Evolutionary conservation across 2,888 invertebrate species (phyloP).

Genomic region (Ptychoptera contaminata): DNA sequence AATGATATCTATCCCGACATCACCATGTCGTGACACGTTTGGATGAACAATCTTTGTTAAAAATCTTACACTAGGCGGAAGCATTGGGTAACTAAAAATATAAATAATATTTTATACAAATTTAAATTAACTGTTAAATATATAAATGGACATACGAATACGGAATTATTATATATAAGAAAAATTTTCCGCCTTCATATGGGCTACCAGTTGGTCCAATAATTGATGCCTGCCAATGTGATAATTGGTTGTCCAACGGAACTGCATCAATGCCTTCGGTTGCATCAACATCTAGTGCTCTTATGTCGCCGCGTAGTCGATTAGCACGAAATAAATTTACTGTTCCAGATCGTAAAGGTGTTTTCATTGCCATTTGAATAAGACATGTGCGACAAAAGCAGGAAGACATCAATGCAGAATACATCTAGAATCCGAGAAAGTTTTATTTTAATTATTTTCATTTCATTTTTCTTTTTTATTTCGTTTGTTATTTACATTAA

Average conservation of each 20-base stretch:
- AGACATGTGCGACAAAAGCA: conserved; percentile 78
- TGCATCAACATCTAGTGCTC: conserved; percentile 25
- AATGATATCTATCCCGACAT: conserved; percentile 89
- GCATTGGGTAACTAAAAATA: conserved; percentile 64
- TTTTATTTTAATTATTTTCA: conserved; percentile 5
- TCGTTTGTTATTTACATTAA: conserved; percentile 47
- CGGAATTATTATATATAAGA: conserved; percentile 78
- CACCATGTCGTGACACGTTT: conserved; percentile 87
- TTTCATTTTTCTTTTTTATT: conserved; percentile 14
- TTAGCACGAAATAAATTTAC: conserved; percentile 73
- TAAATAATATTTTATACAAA: conserved; percentile 2
- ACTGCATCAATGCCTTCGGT: conserved; percentile 31
- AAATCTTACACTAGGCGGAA: conserved; percentile 81
- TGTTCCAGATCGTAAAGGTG: conserved; percentile 41
- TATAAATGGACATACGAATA: conserved; percentile 38
- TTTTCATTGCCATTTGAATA: conserved; percentile 65
- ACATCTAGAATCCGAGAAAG: conserved; percentile 34
- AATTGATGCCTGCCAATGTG: conserved; percentile 87
- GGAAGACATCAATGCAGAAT: conserved; percentile 52
- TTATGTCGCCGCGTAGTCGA: conserved; percentile 59
- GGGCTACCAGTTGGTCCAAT: conserved; percentile 84
- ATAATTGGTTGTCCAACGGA: conserved; percentile 28
- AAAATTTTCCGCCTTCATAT: conserved; percentile 87
- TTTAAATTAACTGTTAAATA: not conserved
- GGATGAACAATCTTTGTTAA: conserved; percentile 88